Evolutionary conservation across 2,797 vertebrate genomes (phyloP).

Genomic region (Paedocypris micromegethes): DNA sequence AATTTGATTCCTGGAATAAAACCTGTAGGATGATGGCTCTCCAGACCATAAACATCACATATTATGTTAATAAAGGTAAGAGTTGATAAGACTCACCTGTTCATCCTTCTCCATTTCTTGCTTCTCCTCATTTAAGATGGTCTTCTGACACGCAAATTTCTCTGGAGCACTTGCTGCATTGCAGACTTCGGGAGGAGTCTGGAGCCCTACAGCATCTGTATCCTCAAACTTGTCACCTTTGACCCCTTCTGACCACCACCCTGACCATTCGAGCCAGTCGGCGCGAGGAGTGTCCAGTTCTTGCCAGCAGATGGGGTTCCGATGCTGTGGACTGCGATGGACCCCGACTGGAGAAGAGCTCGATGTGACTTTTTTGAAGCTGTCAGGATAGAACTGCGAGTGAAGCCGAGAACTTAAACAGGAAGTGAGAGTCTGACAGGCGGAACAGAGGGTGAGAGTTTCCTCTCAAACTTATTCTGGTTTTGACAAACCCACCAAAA

Average conservation of each 20-base stretch:
- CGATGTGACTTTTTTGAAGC: background rate
- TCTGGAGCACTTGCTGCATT: background rate
- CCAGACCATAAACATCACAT: too few species aligned
- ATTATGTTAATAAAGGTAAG: too few species aligned
- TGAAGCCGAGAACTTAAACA: background rate
- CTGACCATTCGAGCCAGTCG: slow-evolving; percentile 13
- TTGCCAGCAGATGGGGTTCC: background rate
- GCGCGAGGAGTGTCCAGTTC: background rate
- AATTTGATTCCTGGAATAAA: too few species aligned
- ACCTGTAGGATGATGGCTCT: too few species aligned
- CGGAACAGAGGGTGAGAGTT: background rate
- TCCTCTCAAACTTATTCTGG: background rate
- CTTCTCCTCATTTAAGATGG: slow-evolving; percentile 19
- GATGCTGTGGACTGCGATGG: background rate
- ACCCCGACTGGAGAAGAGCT: background rate
- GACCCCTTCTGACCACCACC: slow-evolving; percentile 29
- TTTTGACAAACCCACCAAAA: background rate
- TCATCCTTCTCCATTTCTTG: slow-evolving; percentile 31
- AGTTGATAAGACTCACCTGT: slow-evolving; percentile 2
- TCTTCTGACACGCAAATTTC: background rate
- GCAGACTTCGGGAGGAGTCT: background rate
- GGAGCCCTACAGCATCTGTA: background rate
- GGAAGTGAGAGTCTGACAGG: slow-evolving; percentile 30
- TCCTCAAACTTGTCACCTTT: background rate
- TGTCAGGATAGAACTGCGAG: slow-evolving; percentile 2